phyloP scores from a whole-genome alignment of 1,140 invertebrate species.

The Zaprionus taronus region DNA sequence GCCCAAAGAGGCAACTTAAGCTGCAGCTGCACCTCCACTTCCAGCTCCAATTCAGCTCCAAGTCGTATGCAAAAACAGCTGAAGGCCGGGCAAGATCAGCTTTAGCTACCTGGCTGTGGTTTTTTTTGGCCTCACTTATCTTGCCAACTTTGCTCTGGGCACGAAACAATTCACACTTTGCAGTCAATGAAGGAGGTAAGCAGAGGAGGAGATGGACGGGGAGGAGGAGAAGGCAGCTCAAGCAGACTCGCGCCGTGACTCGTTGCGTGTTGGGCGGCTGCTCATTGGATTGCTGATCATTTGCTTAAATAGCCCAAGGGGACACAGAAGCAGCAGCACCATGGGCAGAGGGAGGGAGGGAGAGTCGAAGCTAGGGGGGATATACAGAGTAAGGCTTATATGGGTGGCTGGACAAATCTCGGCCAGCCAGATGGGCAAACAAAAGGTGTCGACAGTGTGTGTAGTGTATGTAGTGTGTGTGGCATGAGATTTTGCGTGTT shows the following conservation, averaged over 20 bases:
- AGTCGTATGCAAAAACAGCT: constrained; percentile 74
- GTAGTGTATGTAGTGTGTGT: constrained; percentile 19
- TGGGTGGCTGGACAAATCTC: constrained; percentile 76
- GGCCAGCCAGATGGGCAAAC: constrained; percentile 31
- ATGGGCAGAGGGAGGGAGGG: constrained; percentile 30
- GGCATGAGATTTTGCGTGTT: constrained; percentile 71
- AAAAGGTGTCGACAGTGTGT: constrained; percentile 57
- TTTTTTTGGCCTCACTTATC: constrained; percentile 53
- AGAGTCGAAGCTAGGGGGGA: constrained; percentile 7
- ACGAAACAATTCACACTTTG: constrained; percentile 82
- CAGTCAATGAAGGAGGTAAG: neutral
- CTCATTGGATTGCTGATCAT: constrained; percentile 68
- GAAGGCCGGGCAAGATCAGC: constrained; percentile 35
- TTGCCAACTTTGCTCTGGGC: constrained; percentile 65
- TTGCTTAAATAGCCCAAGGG: constrained; percentile 81
- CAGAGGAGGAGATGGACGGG: neutral
- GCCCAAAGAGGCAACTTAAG: neutral
- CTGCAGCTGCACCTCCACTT: neutral
- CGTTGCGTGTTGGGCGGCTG: constrained; percentile 70
- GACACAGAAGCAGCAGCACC: constrained; percentile 36
- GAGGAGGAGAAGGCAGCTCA: neutral
- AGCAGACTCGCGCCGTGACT: constrained; percentile 1
- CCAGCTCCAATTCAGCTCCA: neutral
- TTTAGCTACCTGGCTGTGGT: constrained; percentile 14
- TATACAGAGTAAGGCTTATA: constrained; percentile 43